phyloP scores from a whole-genome alignment of 2,888 invertebrate genomes.

The Cataglyphis rosenhaueri region DNA sequence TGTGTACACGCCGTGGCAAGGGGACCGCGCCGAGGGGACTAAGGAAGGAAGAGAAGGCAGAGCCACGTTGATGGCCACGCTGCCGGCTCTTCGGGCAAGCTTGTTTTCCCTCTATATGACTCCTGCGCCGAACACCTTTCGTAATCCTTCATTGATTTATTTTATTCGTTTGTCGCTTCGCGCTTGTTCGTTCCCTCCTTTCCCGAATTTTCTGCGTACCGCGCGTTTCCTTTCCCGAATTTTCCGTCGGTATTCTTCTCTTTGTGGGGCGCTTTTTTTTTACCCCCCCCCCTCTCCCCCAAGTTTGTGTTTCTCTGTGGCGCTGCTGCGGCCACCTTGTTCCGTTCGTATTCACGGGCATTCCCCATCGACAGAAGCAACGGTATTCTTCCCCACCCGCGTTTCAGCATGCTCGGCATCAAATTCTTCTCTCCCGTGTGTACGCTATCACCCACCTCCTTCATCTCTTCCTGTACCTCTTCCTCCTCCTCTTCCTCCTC shows the following conservation, averaged over 20 bases:
- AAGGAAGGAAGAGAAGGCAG: conserved; percentile 71
- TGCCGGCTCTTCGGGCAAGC: conserved; percentile 43
- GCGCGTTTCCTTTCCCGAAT: background rate
- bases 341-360: conserved; percentile 77
- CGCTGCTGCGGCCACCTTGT: conserved; percentile 50
- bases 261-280: background rate
- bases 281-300: background rate
- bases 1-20: conserved; percentile 59
- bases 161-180: conserved; percentile 45
- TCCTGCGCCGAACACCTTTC: conserved; percentile 37
- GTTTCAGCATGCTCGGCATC: conserved; percentile 49
- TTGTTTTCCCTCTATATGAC: conserved; percentile 36
- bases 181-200: conserved; percentile 11
- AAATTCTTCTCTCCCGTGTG: conserved; percentile 60
- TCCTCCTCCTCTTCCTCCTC: conserved; percentile 40
- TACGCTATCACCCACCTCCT: conserved; percentile 58
- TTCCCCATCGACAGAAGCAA: conserved; percentile 83
- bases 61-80: conserved; percentile 50
- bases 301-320: background rate
- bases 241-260: background rate
- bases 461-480: conserved; percentile 45
- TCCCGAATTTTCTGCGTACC: background rate
- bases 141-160: conserved; percentile 56
- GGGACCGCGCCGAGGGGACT: conserved; percentile 67
- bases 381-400: conserved; percentile 82